phyloP scores from a whole-genome alignment of 2,113 vertebrate genomes.

The Alouatta palliata region DNA sequence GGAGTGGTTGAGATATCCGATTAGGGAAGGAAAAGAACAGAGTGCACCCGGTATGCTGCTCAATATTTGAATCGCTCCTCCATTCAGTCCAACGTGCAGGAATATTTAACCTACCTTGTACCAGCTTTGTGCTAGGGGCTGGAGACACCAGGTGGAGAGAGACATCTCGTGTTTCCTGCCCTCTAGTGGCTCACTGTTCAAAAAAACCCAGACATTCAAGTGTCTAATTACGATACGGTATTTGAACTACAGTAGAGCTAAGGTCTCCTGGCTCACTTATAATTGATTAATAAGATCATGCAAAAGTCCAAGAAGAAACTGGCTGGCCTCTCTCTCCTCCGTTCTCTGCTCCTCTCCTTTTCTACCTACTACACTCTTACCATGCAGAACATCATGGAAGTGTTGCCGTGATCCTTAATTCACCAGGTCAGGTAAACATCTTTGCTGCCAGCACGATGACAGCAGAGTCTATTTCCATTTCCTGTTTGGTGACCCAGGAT shows the following conservation, averaged over 20 bases:
- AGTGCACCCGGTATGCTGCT: no score
- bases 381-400: not conserved
- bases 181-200: not conserved
- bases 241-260: not conserved
- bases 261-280: not conserved
- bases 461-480: not conserved
- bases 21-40: not conserved
- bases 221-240: no score
- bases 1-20: not conserved
- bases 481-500: not conserved
- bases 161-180: not conserved
- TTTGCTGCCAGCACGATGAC: not conserved
- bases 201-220: not conserved
- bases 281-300: not conserved
- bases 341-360: not conserved
- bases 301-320: not conserved
- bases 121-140: not conserved
- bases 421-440: not conserved
- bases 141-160: not conserved
- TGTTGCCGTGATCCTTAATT: not conserved
- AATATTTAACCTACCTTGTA: not conserved
- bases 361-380: not conserved
- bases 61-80: not conserved
- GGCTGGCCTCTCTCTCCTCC: not conserved
- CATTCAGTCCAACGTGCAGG: not conserved